Evolutionary conservation across 2,888 invertebrate genomes (phyloP), one percentile per base, ranked within the genome.

Genomic region (Hirtodrosophila cameraria): DNA sequence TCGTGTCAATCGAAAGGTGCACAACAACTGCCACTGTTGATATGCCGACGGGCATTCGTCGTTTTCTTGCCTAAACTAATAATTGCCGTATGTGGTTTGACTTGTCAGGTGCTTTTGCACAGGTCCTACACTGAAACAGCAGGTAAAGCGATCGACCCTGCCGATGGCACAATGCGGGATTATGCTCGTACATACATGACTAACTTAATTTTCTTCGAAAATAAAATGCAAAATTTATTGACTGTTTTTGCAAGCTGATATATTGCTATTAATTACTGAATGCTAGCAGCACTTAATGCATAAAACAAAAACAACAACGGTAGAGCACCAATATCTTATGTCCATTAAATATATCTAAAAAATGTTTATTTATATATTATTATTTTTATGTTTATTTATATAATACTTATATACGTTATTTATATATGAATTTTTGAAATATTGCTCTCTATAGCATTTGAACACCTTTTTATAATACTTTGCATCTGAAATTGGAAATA

Each of bases 1-100:
- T 69, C 75, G 61, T 81, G 85, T 70, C 71, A 84, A 70, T 58
- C 64, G 62, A 71, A 86, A 75, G 86, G 82, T 74, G 76, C 69
- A 65, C 46, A 76, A 55, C 74, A 67, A 77, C 68, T 79, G 74
- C 74, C 66, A 58, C 72, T 64, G 49, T 61, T 66, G 48, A 69
- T 61, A 46, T 70, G 67, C 67, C 48, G 72, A 35, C 52, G 69
- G 66, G 35, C 61, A 60, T 61, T 68, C 57, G 49, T 13, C 59
- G 46, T 50, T 28, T 39, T 60, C 67, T 55, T 74, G 48, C 66
- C 65, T 41, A 67, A 80, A 73, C 75, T 86, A 81, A 73, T 79
- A 75, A 84, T 81, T 84, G 61, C 66, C 48, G 31, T 67, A 62
- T 80, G 81, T 61, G 81, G 81, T 70, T 55, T 36, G 42, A 39